Conservation (phyloP, 2,797 vertebrate genomes). For the Pseudomugil gertrudae region DNA sequence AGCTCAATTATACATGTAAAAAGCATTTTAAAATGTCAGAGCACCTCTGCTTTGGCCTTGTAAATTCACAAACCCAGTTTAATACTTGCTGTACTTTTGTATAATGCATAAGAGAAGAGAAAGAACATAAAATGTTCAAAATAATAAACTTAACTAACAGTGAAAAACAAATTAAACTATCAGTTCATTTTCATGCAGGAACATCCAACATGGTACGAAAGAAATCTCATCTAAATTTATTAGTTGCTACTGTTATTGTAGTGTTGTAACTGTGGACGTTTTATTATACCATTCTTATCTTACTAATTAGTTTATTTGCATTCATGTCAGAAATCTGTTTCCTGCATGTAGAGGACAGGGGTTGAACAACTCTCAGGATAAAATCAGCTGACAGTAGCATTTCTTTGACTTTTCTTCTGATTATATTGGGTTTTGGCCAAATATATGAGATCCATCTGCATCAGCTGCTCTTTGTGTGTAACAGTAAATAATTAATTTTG, state of each 20-base stretch:
- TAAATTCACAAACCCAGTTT: constrained; percentile 1
- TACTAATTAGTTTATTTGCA: neutral
- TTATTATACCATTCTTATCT: neutral
- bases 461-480: neutral
- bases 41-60: constrained; percentile 2
- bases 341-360: neutral
- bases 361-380: neutral
- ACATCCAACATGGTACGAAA: neutral
- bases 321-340: neutral
- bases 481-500: neutral
- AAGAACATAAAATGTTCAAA: too few relatives aligned
- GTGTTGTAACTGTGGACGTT: neutral
- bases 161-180: neutral
- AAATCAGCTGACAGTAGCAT: neutral
- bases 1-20: constrained; percentile 18
- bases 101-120: neutral
- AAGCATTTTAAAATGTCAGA: neutral
- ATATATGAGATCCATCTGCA: neutral
- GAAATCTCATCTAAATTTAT: neutral
- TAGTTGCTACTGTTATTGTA: neutral
- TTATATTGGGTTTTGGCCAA: neutral
- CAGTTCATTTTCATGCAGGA: neutral
- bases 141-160: neutral
- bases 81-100: neutral
- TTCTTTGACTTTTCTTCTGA: neutral